Conservation (phyloP, 1,140 invertebrate species). For the Nasonia giraulti region DNA sequence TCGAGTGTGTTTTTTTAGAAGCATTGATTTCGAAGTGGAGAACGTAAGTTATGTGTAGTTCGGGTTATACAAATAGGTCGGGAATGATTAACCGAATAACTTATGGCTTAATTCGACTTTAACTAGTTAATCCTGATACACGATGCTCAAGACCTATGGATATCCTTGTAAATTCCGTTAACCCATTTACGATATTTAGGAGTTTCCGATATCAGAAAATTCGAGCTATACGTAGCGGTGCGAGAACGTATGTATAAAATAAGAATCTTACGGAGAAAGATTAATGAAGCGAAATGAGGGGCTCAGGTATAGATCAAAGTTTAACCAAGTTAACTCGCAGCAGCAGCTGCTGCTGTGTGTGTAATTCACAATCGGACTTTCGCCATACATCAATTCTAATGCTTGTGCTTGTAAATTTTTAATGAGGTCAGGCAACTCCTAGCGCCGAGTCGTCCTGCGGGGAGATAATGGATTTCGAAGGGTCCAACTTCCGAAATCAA, state of each 20-base stretch:
- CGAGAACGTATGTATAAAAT: not conserved
- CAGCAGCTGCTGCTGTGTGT: no score
- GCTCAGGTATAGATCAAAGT: not conserved
- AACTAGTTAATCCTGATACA: constrained; percentile 22
- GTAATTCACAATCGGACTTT: not conserved
- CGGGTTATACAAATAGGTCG: not conserved
- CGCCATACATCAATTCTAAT: not conserved
- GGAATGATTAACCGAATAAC: not conserved
- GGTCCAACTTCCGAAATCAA: not conserved
- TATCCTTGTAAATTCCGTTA: constrained; percentile 5
- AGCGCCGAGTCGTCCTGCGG: not conserved
- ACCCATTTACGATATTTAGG: constrained; percentile 15
- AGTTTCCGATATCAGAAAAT: constrained; percentile 7
- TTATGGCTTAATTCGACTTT: not conserved
- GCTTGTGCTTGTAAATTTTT: not conserved
- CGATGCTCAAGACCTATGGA: not conserved
- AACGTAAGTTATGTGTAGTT: no score
- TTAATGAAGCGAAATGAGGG: not conserved
- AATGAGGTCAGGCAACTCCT: not conserved
- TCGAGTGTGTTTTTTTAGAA: no score
- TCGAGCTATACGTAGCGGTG: not conserved
- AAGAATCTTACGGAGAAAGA: not conserved
- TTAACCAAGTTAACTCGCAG: not conserved
- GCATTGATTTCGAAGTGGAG: no score
- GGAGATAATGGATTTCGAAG: not conserved